Conservation (phyloP, 2,888 invertebrate genomes). For the Hirtodrosophila cameraria region DNA sequence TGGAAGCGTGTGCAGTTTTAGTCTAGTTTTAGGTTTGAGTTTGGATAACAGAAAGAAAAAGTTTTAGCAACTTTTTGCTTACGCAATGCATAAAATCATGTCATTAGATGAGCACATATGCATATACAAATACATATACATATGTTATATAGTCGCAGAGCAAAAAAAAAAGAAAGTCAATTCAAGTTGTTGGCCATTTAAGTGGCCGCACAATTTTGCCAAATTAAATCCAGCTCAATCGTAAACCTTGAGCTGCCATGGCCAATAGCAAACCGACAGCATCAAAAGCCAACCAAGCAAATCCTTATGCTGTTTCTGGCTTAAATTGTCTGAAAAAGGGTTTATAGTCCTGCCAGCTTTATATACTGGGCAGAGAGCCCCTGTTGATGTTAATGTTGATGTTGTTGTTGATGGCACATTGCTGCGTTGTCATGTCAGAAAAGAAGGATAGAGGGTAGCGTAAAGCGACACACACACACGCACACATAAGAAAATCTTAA, state of each 20-base stretch:
- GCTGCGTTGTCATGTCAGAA: conserved; percentile 2
- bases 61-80: conserved; percentile 35
- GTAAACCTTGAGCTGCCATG: conserved; percentile 63
- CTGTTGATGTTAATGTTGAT: conserved; percentile 21
- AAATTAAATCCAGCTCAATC: conserved; percentile 77
- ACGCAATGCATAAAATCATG: conserved; percentile 41
- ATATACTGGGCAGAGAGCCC: conserved; percentile 60
- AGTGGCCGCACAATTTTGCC: conserved; percentile 74
- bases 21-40: conserved; percentile 8
- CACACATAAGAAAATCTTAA: conserved; percentile 42
- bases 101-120: conserved; percentile 16
- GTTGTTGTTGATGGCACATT: too few relatives aligned
- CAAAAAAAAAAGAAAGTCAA: conserved; percentile 44
- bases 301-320: conserved; percentile 74
- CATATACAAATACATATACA: background rate
- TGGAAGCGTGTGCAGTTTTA: conserved; percentile 6
- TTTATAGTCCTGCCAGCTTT: conserved; percentile 75
- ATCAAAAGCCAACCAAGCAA: conserved; percentile 47
- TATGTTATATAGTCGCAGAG: background rate
- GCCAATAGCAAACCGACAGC: conserved; percentile 14
- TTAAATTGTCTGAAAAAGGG: conserved; percentile 80
- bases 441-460: conserved; percentile 8
- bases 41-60: conserved; percentile 8
- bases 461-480: background rate
- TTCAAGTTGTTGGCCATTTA: conserved; percentile 66